Base-by-base conservation (phyloP, 2,888 invertebrate species). In the Fissipunctia ypsillon region DNA sequence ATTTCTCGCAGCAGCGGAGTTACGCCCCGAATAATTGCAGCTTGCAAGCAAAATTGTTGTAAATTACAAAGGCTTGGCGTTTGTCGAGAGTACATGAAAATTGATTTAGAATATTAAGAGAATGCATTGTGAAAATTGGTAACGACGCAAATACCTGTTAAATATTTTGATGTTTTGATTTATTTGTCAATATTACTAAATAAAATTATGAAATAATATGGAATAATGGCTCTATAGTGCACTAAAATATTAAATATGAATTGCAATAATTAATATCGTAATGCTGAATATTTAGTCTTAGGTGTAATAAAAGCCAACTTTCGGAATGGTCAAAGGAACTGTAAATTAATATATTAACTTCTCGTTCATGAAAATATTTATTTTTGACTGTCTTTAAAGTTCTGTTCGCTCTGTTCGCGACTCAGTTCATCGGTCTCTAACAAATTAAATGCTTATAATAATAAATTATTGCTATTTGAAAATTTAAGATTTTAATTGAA, bases 401-500 rank as follows among this genome's bases (percentile, higher is more conserved):
- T 31, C 5, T 73, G 19, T 31, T 41, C n/a, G 14, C 16, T 31
- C 5, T 73, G 19, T 31, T 41, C n/a, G 14, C 16, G 12, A 31
- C 59, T 22, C 12, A 59, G 22, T 59, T 59, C 38, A 59, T 59
- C 0, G 19, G 12, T 10, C 14, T 68, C 19, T 7, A 41, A 25
- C 14, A 59, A 60, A 69, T 77, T 43, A 38, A 81, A 69, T 28
- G 16, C 43, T 38, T 63, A 19, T 57, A 43, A 54, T 64, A 59
- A 71, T 65, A 77, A 31, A 65, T 59, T 64, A 82, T 25, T 38
- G 12, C 12, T 12, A 54, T 70, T 64, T 59, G 54, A 73, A 73
- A 77, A 65, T 54, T 54, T 65, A 22, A 60, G 61, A 57, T 28
- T 61, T 60, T 61, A 71, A 81, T 77, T 68, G 56, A 61, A 65